These are phyloP conservation scores for Antrozous pallidus DNA, from an alignment of 2,797 vertebrate species.

Conservation along the genomic window DNA sequence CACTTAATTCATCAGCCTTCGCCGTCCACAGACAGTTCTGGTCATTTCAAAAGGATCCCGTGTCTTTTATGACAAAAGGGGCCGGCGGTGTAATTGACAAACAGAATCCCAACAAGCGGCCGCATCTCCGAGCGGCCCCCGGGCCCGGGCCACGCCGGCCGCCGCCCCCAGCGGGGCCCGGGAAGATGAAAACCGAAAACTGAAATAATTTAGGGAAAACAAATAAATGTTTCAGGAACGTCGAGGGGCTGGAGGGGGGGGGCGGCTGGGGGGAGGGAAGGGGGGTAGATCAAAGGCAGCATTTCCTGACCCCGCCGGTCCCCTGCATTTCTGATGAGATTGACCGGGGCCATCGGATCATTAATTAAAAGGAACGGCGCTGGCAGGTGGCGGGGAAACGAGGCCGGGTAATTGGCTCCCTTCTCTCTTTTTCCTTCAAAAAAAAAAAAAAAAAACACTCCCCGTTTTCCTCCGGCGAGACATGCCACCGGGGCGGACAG, in stretches of 20 bases:
- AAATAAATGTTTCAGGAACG: conserved; percentile 91
- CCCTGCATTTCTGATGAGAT: conserved; percentile 92
- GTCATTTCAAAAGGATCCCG: conserved; percentile 92
- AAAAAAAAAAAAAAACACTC: conserved; percentile 37
- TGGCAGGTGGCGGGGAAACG: conserved; percentile 97
- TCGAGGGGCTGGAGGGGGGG: conserved; percentile 72
- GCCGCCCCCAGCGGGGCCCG: background rate
- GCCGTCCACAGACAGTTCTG: conserved; percentile 92
- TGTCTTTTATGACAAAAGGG: conserved; percentile 93
- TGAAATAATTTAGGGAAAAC: conserved; percentile 88
- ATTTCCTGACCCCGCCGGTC: conserved; percentile 91
- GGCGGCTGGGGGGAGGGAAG: no score
- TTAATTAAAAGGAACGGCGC: conserved; percentile 96
- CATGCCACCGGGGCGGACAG: conserved; percentile 96
- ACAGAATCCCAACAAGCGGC: no score
- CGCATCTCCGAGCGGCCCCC: no score
- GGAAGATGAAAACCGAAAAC: conserved; percentile 85
- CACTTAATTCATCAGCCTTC: conserved; percentile 96
- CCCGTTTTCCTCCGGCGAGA: conserved; percentile 85
- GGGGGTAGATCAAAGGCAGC: conserved; percentile 86
- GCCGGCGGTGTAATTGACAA: conserved; percentile 48
- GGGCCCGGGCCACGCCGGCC: no score
- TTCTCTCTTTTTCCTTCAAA: conserved; percentile 88
- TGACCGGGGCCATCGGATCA: conserved; percentile 93
- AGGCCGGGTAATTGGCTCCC: conserved; percentile 96